Base-by-base conservation (phyloP, 2,797 vertebrate genomes). In the Babyrousa celebensis region DNA sequence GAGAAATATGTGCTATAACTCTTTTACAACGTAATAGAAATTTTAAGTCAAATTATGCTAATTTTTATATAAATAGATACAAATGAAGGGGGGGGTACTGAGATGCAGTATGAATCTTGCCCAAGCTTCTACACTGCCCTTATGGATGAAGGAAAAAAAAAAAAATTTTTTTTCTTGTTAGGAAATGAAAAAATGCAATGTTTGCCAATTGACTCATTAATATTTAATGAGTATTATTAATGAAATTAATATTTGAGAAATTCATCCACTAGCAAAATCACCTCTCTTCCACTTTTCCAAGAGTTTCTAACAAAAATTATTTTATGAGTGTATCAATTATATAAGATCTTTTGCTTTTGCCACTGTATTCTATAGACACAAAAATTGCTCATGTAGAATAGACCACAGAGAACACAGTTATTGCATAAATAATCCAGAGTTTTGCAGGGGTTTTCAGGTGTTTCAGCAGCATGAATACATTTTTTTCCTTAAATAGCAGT, bases 11-110 rank as follows among this genome's bases (percentile, higher is more conserved):
- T 92, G 95, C 96, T 95, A 83, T 94, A 91, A 75, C 80, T 97
- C 84, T 94, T 94, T 93, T 84, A 96, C 89, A 96, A 75, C 96
- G 86, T 96, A 97, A 90, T 97, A 89, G 78, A 95, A 97, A 52
- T 90, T 97, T 95, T 85, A 94, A 95, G 71, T 96, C 91, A 95
- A 93, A 91, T 94, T 94, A 96, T 97, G 94, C 70, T 96, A 91
- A 97, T 96, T 98, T 92, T 96, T 96, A 95, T 78, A 95, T 96
- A 97, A 97, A 96, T 95, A 96, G 91, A 88, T 63, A 97, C 80
- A 97, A 95, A 96, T 96, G 87, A 63, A 94, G 71, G 70, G 71
- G 72, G 72, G 78, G 32, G 84, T 94, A 93, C 94, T 93, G 97
- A 95, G 87, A 97, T 95, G 72, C 58, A 67, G n/a, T 60, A 89